phyloP scores from a whole-genome alignment of 2,888 invertebrate genomes.

The Junonia oenone region DNA sequence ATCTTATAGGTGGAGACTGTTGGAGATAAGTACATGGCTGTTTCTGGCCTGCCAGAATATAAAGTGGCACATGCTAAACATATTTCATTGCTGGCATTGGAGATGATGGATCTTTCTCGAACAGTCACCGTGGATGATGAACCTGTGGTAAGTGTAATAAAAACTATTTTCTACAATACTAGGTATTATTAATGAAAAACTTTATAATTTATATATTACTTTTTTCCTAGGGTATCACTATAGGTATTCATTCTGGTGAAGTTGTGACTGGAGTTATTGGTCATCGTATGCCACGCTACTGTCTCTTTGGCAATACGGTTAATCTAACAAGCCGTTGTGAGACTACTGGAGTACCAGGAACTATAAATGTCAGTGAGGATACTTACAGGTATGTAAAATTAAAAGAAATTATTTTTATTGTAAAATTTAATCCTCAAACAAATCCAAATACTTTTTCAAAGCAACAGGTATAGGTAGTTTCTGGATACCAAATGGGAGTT shows the following conservation, averaged over 20 bases:
- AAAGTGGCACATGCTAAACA: slow-evolving; percentile 94
- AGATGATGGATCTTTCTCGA: slow-evolving; percentile 96
- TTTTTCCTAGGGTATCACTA: slow-evolving; percentile 89
- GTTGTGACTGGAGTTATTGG: slow-evolving; percentile 97
- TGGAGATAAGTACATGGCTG: slow-evolving; percentile 99
- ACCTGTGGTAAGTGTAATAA: slow-evolving; percentile 84
- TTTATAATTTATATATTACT: too few species aligned
- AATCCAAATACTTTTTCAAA: slow-evolving; percentile 85
- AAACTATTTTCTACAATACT: too few species aligned
- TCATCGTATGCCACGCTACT: slow-evolving; percentile 95
- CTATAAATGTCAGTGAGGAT: slow-evolving; percentile 94
- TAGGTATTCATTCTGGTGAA: slow-evolving; percentile 96
- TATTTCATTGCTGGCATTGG: slow-evolving; percentile 92
- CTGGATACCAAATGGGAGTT: slow-evolving; percentile 86
- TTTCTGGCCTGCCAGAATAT: slow-evolving; percentile 95
- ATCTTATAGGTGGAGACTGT: slow-evolving; percentile 95
- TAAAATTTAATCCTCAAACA: slow-evolving; percentile 82
- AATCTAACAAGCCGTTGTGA: slow-evolving; percentile 96
- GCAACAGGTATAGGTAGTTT: slow-evolving; percentile 83
- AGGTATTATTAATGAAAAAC: too few species aligned
- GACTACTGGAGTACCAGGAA: slow-evolving; percentile 92
- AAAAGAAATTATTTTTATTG: neutral
- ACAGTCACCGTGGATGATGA: slow-evolving; percentile 92
- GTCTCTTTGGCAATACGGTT: slow-evolving; percentile 95
- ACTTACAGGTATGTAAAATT: slow-evolving; percentile 85